Conservation (phyloP, 2,888 invertebrate species). For the Nipponacmea schrenckii region DNA sequence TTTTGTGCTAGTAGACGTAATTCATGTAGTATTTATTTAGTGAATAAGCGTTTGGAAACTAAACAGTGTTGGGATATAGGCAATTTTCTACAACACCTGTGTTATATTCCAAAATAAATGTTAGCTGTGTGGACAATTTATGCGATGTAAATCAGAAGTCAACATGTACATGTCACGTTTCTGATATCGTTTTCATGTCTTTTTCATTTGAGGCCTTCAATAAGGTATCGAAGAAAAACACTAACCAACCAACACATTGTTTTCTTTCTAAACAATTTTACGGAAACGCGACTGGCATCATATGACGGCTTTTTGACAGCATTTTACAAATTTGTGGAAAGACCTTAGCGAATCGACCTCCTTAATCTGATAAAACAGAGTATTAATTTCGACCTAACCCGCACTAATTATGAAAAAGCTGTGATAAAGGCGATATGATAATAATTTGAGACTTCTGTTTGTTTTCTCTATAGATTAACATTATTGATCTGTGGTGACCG, state of each 20-base stretch:
- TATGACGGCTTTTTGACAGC: neutral
- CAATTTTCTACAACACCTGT: constrained; percentile 1
- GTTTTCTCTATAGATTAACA: neutral
- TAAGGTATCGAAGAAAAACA: constrained; percentile 7
- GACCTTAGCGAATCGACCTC: no score
- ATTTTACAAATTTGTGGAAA: neutral
- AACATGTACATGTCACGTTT: constrained; percentile 7
- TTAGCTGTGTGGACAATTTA: neutral
- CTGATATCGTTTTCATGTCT: constrained; percentile 3
- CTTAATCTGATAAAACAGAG: neutral
- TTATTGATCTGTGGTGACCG: neutral
- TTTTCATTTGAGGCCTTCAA: neutral
- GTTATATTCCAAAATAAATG: neutral
- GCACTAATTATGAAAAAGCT: neutral
- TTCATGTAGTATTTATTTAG: neutral
- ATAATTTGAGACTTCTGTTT: constrained; percentile 2
- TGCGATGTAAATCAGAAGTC: constrained; percentile 7
- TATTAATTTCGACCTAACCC: neutral
- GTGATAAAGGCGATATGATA: constrained; percentile 4
- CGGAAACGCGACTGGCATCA: constrained; percentile 3
- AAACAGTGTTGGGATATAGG: neutral
- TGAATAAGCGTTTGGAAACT: neutral
- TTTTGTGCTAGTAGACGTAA: neutral
- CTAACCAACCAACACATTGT: constrained; percentile 1
- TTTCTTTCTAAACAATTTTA: constrained; percentile 2